Percentiles rank a stretch among this genome's conserved stretches.
Evolutionary conservation across 30 jellyfish, hydroid and myxozoan species (phyloP).

Genomic region (Cassiopea xamachana): DNA sequence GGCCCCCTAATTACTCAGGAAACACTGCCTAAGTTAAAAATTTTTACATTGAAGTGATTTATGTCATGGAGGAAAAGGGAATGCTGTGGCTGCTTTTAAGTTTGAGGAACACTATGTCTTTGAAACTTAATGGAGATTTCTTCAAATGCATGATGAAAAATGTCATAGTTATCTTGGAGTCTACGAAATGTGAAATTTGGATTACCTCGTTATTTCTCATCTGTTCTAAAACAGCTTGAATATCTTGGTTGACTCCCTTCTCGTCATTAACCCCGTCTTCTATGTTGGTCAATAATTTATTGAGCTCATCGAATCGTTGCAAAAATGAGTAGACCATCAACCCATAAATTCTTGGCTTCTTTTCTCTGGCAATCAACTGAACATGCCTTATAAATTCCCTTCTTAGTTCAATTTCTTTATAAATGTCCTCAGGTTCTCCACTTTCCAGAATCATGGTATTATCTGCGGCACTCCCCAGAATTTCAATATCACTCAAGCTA

Average conservation of each 20-base stretch:
- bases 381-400: slow-evolving; percentile 50
- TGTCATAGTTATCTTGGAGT: too few relatives aligned
- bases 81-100: too few relatives aligned
- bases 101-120: too few relatives aligned
- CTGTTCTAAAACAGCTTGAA: slow-evolving; percentile 22
- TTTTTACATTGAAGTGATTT: too few relatives aligned
- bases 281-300: slow-evolving; percentile 36
- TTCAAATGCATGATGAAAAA: too few relatives aligned
- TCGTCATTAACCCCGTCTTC: slow-evolving; percentile 43
- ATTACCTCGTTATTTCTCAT: slow-evolving; percentile 46
- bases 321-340: slow-evolving; percentile 57
- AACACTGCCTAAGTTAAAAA: too few relatives aligned
- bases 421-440: slow-evolving; percentile 67
- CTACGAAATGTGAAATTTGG: neutral
- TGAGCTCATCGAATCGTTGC: slow-evolving; percentile 58
- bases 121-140: too few relatives aligned
- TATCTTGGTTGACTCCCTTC: neutral
- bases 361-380: slow-evolving; percentile 54
- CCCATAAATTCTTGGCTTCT: slow-evolving; percentile 63
- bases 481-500: slow-evolving; percentile 50
- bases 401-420: slow-evolving; percentile 27
- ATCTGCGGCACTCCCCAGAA: slow-evolving; percentile 63
- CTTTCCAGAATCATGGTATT: slow-evolving; percentile 45
- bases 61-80: too few relatives aligned
- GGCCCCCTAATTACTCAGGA: too few relatives aligned